A percentile compares a stretch with the other conserved stretches of the same genome.
Conservation (phyloP, 53 echinoderm and acorn worm species). For the Echinarachnius parma region DNA sequence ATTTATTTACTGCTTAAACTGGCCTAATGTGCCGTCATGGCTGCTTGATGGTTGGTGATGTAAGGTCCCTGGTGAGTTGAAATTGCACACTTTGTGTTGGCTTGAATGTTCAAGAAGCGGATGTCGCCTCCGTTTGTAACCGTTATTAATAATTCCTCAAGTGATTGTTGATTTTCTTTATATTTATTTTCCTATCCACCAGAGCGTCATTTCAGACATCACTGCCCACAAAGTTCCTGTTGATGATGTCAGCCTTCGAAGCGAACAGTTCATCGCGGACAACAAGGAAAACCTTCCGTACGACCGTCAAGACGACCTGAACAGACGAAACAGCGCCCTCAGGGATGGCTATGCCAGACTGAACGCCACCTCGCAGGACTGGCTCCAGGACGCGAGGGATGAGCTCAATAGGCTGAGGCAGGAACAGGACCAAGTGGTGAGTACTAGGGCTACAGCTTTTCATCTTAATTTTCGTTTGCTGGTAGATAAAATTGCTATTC, state of each 20-base stretch:
- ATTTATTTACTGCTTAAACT: too few relatives aligned
- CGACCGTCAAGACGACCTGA: slow-evolving; percentile 68
- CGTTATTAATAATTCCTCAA: too few relatives aligned
- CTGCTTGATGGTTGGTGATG: too few relatives aligned
- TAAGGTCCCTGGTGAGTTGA: too few relatives aligned
- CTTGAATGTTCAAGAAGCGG: too few relatives aligned
- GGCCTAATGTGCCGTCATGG: too few relatives aligned
- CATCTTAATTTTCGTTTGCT: too few relatives aligned
- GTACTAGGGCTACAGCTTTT: too few relatives aligned
- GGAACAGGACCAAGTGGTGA: slow-evolving; percentile 76
- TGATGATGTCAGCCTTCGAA: slow-evolving; percentile 76
- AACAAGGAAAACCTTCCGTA: slow-evolving; percentile 77
- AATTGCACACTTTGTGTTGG: too few relatives aligned
- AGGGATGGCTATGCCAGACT: slow-evolving; percentile 67
- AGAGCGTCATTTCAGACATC: slow-evolving; percentile 74
- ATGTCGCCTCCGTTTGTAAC: too few relatives aligned
- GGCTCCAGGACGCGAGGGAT: slow-evolving; percentile 65
- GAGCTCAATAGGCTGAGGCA: slow-evolving; percentile 72
- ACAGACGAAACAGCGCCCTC: slow-evolving; percentile 59
- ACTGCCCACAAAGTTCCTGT: slow-evolving; percentile 73
- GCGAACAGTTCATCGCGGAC: slow-evolving; percentile 88
- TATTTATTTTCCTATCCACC: not conserved
- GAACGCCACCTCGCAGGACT: slow-evolving; percentile 55
- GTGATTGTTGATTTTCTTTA: too few relatives aligned
- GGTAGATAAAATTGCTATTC: too few relatives aligned